These are phyloP conservation scores for Drosophila kanapiae DNA, from an alignment of 1,140 invertebrate genomes.

Conservation along the genomic window DNA sequence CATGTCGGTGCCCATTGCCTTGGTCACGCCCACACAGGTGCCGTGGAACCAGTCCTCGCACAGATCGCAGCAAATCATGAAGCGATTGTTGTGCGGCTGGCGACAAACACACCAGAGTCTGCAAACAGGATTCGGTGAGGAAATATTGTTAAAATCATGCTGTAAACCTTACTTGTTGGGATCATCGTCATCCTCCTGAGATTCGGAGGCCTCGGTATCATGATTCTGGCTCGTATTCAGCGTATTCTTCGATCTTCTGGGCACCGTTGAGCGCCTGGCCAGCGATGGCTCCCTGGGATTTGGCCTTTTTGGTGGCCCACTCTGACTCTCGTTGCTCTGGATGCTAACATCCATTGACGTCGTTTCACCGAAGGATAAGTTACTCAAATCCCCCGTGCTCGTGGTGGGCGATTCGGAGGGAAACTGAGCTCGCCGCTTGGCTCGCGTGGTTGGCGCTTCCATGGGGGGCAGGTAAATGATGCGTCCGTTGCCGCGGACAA, in stretches of 20 bases:
- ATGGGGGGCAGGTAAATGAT: conserved; percentile 92
- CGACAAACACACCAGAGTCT: conserved; percentile 98
- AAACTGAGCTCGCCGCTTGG: conserved; percentile 80
- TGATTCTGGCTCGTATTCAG: conserved; percentile 31
- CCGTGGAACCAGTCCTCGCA: conserved; percentile 99
- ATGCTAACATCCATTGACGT: conserved; percentile 41
- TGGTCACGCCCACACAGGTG: conserved; percentile 97
- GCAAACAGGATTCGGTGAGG: not conserved
- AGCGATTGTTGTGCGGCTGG: conserved; percentile 97
- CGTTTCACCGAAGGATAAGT: conserved; percentile 40
- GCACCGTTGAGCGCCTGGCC: conserved; percentile 33
- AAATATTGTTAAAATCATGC: not conserved
- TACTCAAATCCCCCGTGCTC: conserved; percentile 41
- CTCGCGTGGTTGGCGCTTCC: conserved; percentile 90
- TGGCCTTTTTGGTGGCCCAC: conserved; percentile 11
- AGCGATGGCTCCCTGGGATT: conserved; percentile 50
- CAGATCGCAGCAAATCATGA: conserved; percentile 99
- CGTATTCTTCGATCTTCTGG: conserved; percentile 55
- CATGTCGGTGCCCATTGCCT: conserved; percentile 95
- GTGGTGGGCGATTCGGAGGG: conserved; percentile 20
- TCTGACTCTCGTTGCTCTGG: conserved; percentile 40
- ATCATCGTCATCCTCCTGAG: conserved; percentile 95
- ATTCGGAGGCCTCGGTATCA: conserved; percentile 88
- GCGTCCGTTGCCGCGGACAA: conserved; percentile 89
- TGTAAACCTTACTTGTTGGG: conserved; percentile 88